phyloP scores from a whole-genome alignment of 2,888 invertebrate genomes.

The Bellardia bayeri region DNA sequence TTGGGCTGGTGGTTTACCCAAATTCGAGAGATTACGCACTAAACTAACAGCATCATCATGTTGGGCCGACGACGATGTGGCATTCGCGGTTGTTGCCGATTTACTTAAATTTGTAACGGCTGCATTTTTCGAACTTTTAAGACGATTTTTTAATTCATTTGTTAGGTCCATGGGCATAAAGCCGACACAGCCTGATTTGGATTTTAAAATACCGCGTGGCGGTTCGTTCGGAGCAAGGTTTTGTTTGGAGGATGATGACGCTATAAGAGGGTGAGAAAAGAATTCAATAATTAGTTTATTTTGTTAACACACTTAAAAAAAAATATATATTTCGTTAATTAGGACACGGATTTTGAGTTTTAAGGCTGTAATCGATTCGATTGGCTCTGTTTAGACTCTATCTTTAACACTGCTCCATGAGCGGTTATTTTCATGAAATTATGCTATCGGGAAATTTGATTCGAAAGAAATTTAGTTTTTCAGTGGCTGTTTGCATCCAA shows the following conservation, averaged over 20 bases:
- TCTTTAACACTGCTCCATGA: too few relatives aligned
- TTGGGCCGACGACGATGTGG: slow-evolving; percentile 72
- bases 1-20: slow-evolving; percentile 77
- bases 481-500: too few relatives aligned
- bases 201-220: slow-evolving; percentile 81
- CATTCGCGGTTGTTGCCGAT: slow-evolving; percentile 80
- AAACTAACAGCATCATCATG: slow-evolving; percentile 83
- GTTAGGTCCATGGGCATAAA: slow-evolving; percentile 83
- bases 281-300: neutral
- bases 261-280: slow-evolving; percentile 27
- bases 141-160: slow-evolving; percentile 83
- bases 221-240: slow-evolving; percentile 75
- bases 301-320: neutral
- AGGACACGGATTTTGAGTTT: too few relatives aligned
- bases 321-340: too few relatives aligned
- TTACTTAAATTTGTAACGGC: slow-evolving; percentile 83
- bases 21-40: slow-evolving; percentile 82
- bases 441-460: too few relatives aligned
- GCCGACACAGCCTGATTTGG: slow-evolving; percentile 80
- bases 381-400: too few relatives aligned
- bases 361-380: too few relatives aligned
- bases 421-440: too few relatives aligned
- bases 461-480: too few relatives aligned
- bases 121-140: slow-evolving; percentile 83
- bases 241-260: slow-evolving; percentile 65